Conservation (phyloP, 2,113 vertebrate genomes). For the Eulacestoma nigropectus region DNA sequence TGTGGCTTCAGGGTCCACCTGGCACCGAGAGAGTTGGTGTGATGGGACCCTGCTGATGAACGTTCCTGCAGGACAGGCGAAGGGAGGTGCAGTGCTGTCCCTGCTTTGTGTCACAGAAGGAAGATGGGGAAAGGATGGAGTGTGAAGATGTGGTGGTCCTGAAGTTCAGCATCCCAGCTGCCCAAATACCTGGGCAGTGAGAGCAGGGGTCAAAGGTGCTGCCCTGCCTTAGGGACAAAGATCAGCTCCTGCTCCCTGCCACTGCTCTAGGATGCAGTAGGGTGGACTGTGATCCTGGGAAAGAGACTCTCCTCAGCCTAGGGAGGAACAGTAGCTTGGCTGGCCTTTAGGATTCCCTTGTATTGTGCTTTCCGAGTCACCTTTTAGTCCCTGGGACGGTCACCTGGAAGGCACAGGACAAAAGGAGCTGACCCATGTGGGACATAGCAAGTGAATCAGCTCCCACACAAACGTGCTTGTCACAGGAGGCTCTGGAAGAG, state of each 20-base stretch:
- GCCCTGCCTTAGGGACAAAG: neutral
- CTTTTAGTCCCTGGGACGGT: neutral
- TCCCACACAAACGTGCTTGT: neutral
- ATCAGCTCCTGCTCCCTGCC: neutral
- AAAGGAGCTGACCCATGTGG: neutral
- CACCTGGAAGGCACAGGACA: neutral
- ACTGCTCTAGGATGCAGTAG: neutral
- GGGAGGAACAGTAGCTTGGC: neutral
- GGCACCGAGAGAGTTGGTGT: neutral
- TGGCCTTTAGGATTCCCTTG: neutral
- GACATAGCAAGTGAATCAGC: neutral
- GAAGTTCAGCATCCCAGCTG: neutral
- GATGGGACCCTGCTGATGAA: fast-evolving
- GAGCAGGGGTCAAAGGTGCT: neutral
- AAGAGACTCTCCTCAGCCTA: neutral
- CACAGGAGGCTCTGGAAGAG: neutral
- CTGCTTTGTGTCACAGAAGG: neutral
- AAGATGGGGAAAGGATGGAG: neutral
- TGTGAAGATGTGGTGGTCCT: neutral
- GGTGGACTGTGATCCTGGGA: neutral
- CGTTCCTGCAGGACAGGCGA: neutral
- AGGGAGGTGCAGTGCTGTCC: neutral
- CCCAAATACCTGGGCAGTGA: neutral
- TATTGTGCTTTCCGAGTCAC: neutral
- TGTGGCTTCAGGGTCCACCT: neutral